A percentile compares a stretch with the other conserved stretches of the same genome.
phyloP scores from a whole-genome alignment of 2,888 invertebrate genomes.

The Eristalis tenax region DNA sequence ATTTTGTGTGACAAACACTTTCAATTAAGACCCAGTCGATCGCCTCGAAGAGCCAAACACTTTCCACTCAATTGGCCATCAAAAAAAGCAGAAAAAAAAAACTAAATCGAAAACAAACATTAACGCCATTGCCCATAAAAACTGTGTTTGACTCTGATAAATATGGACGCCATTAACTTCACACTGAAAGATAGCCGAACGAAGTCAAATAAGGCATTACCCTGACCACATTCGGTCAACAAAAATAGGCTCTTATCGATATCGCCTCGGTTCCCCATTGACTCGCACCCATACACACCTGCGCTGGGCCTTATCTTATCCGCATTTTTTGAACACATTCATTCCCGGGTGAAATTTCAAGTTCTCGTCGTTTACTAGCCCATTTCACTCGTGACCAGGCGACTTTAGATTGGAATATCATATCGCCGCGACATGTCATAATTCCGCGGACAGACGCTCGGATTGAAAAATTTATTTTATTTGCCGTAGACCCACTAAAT shows the following conservation, averaged over 20 bases:
- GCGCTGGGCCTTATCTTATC: conserved; percentile 11
- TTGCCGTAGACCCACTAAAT: conserved; percentile 1
- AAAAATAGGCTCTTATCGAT: conserved; percentile 15
- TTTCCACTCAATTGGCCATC: background rate
- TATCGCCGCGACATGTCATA: background rate
- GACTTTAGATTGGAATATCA: background rate
- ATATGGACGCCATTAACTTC: background rate
- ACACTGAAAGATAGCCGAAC: background rate
- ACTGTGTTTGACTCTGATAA: background rate
- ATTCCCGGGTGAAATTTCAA: background rate
- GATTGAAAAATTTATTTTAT: background rate
- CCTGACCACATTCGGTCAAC: background rate
- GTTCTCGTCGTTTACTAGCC: background rate
- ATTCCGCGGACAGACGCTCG: background rate
- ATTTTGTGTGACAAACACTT: background rate
- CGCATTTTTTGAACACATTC: background rate
- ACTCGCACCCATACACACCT: background rate
- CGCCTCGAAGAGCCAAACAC: background rate
- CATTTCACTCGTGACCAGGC: background rate
- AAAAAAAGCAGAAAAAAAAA: background rate
- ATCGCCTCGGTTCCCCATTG: background rate
- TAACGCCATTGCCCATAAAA: background rate
- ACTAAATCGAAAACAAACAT: background rate
- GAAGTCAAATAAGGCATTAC: background rate
- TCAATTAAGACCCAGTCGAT: background rate